phyloP scores from a whole-genome alignment of 2,113 vertebrate genomes.

The Rhinolophus ferrumequinum region DNA sequence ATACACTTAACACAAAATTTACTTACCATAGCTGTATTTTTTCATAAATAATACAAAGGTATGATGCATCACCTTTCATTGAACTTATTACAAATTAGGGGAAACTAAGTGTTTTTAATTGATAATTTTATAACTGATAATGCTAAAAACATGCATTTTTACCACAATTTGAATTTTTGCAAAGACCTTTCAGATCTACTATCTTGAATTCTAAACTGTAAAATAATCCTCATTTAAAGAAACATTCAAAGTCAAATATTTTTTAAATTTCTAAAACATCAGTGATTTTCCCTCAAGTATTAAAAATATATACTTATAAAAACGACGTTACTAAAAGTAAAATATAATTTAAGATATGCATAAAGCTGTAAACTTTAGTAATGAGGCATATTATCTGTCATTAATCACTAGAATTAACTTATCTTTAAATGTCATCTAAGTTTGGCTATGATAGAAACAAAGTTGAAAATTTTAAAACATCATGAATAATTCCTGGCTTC shows the following conservation, averaged over 20 bases:
- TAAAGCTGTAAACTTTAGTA: neutral
- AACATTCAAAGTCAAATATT: neutral
- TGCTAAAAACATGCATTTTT: neutral
- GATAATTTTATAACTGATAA: neutral
- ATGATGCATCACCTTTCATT: neutral
- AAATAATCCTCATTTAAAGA: neutral
- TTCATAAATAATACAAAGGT: neutral
- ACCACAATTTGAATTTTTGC: slow-evolving; percentile 15
- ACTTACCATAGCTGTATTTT: neutral
- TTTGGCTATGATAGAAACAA: neutral
- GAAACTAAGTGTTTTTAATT: neutral
- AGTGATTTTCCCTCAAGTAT: neutral
- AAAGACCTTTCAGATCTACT: neutral
- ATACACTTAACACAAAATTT: neutral
- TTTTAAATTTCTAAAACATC: neutral
- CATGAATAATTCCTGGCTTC: slow-evolving; percentile 1
- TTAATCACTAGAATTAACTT: neutral
- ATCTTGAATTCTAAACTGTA: slow-evolving; percentile 14
- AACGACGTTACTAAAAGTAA: neutral
- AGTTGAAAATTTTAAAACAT: neutral
- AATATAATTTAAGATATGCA: neutral
- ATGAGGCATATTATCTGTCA: neutral
- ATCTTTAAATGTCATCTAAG: slow-evolving; percentile 18
- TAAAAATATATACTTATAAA: slow-evolving; percentile 24
- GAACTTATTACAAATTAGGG: neutral